Conservation (phyloP, 2,888 invertebrate genomes). For the Alsophila aescularia region DNA sequence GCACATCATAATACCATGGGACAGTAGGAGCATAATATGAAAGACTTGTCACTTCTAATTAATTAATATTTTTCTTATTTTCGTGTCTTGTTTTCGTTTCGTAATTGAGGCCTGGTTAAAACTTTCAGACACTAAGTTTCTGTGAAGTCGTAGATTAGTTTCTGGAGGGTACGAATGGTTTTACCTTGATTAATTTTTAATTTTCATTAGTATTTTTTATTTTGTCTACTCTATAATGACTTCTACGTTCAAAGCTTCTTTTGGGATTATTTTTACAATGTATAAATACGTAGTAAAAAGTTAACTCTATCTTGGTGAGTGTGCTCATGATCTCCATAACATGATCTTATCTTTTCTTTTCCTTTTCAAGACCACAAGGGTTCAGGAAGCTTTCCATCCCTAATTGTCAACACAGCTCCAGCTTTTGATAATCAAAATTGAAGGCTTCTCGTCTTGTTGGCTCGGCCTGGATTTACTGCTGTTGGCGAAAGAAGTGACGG, state of each 20-base stretch:
- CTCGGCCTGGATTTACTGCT: constrained; percentile 32
- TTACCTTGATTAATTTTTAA: not conserved
- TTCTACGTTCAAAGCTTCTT: too few species aligned
- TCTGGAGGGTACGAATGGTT: not conserved
- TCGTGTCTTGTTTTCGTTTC: not conserved
- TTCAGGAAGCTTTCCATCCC: too few species aligned
- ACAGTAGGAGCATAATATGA: constrained; percentile 23
- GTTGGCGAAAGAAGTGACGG: constrained; percentile 17
- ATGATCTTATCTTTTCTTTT: too few species aligned
- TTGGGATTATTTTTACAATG: too few species aligned
- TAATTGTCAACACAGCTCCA: too few species aligned
- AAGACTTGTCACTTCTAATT: constrained; percentile 26
- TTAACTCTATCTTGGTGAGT: too few species aligned
- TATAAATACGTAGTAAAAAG: too few species aligned
- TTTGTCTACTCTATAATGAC: too few species aligned
- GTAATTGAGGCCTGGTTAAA: constrained; percentile 8
- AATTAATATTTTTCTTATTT: constrained; percentile 34
- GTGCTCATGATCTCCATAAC: too few species aligned
- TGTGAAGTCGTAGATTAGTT: constrained; percentile 4
- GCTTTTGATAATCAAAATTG: constrained; percentile 38
- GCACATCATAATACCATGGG: not conserved
- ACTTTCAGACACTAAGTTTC: constrained; percentile 7
- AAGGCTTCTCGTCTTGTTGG: constrained; percentile 24
- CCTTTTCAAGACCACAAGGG: too few species aligned
- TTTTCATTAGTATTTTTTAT: too few species aligned